phyloP scores from a whole-genome alignment of 2,888 invertebrate species.

The Drosophila mettleri region DNA sequence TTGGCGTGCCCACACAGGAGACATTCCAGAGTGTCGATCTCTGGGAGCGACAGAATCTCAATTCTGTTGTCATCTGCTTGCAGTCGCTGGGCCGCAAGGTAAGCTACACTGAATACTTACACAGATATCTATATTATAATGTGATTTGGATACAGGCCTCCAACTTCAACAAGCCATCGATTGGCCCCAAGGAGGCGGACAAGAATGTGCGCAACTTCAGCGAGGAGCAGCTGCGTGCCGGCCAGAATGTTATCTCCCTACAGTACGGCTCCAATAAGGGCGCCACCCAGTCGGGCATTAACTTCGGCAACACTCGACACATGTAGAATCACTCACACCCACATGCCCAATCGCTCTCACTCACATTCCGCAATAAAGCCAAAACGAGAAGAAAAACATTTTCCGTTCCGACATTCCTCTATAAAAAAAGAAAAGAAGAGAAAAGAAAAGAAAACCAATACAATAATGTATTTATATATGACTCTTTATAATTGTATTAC shows the following conservation, averaged over 20 bases:
- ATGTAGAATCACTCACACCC: slow-evolving; percentile 88
- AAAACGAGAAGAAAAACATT: slow-evolving; percentile 50
- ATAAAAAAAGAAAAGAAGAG: slow-evolving; percentile 5
- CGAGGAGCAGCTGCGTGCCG: slow-evolving; percentile 96
- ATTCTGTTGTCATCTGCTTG: slow-evolving; percentile 97
- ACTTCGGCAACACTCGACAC: slow-evolving; percentile 98
- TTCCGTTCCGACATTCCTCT: slow-evolving; percentile 50
- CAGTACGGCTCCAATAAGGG: slow-evolving; percentile 99
- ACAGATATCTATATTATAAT: neutral
- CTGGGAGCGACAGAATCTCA: slow-evolving; percentile 98
- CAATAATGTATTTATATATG: slow-evolving; percentile 42
- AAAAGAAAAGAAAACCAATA: slow-evolving; percentile 17
- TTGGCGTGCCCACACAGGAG: slow-evolving; percentile 97
- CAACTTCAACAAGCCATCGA: slow-evolving; percentile 93
- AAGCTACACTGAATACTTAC: slow-evolving; percentile 33
- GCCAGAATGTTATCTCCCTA: slow-evolving; percentile 96
- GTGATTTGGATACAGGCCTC: slow-evolving; percentile 87
- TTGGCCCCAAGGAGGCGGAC: slow-evolving; percentile 98
- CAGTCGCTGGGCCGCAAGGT: slow-evolving; percentile 98
- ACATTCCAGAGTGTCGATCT: slow-evolving; percentile 99
- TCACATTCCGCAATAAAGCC: slow-evolving; percentile 70
- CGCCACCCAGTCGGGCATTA: slow-evolving; percentile 97
- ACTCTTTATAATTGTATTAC: slow-evolving; percentile 66
- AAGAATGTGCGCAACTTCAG: slow-evolving; percentile 97
- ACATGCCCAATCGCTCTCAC: slow-evolving; percentile 11